Evolutionary conservation across 2,797 vertebrate genomes (phyloP).

Genomic region (Sternotherus odoratus): DNA sequence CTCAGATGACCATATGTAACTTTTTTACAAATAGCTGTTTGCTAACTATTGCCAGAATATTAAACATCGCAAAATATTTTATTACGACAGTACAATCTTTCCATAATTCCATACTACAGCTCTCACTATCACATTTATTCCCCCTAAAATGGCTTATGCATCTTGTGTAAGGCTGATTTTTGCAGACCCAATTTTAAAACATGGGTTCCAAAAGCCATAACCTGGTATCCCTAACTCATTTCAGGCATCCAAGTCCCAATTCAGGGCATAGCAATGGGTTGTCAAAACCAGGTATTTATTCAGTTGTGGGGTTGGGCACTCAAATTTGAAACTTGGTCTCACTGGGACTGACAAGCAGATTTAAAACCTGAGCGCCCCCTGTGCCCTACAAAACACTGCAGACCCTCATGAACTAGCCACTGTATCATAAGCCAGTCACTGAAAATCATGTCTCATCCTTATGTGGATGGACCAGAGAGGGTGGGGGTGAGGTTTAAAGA

Average conservation of each 20-base stretch:
- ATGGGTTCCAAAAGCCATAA: fast-evolving
- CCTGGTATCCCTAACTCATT: neutral
- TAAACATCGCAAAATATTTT: constrained; percentile 77
- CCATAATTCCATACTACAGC: neutral
- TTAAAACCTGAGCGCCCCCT: neutral
- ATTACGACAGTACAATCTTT: neutral
- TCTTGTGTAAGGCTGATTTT: neutral
- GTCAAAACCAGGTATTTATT: neutral
- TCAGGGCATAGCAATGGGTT: neutral
- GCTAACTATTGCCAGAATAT: constrained; percentile 82
- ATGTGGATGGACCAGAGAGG: neutral
- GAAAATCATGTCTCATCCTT: neutral
- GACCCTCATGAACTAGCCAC: fast-evolving
- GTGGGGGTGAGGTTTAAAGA: no score
- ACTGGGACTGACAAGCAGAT: fast-evolving
- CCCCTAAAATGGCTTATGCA: neutral
- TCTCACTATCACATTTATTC: neutral
- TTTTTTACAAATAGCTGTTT: constrained; percentile 75
- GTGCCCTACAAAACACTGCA: fast-evolving
- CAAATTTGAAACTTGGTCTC: neutral
- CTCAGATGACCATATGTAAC: constrained; percentile 82
- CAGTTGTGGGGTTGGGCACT: neutral
- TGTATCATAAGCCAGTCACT: fast-evolving
- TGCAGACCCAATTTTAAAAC: neutral
- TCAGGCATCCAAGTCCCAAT: fast-evolving